These are phyloP conservation scores for Scalopus aquaticus DNA, from an alignment of 2,113 vertebrate species.

Conservation along the genomic window DNA sequence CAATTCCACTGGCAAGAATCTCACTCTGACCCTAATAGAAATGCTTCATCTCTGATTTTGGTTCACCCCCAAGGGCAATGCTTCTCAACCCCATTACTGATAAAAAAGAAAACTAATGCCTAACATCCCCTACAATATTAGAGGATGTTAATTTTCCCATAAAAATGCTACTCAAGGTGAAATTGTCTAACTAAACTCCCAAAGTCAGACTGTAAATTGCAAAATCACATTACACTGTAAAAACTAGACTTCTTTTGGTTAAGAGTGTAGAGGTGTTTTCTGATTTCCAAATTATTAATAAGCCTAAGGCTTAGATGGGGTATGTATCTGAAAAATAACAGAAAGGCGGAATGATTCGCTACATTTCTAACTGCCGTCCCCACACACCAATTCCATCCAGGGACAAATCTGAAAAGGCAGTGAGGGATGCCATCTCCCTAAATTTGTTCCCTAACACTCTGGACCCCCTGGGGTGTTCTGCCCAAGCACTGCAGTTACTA, in stretches of 20 bases:
- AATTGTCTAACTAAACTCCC: neutral
- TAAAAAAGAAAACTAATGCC: neutral
- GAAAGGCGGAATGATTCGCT: neutral
- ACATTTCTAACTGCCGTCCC: neutral
- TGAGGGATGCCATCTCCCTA: neutral
- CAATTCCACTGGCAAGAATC: neutral
- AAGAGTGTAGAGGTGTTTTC: neutral
- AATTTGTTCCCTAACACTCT: neutral
- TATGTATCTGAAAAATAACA: neutral
- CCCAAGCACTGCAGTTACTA: neutral
- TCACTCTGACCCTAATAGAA: neutral
- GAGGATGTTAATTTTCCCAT: neutral
- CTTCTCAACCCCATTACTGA: neutral
- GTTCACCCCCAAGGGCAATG: neutral
- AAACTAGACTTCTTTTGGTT: neutral
- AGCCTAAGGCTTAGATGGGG: neutral
- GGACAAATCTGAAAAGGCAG: neutral
- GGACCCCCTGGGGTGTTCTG: neutral
- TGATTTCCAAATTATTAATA: neutral
- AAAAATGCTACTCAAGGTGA: neutral
- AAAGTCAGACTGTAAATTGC: conserved; percentile 50
- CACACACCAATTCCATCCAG: neutral
- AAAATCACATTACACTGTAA: conserved; percentile 49
- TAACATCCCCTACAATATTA: neutral
- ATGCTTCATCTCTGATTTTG: neutral